Base-by-base conservation (phyloP, 1,140 invertebrate genomes). In the Platorchestia sp. region DNA sequence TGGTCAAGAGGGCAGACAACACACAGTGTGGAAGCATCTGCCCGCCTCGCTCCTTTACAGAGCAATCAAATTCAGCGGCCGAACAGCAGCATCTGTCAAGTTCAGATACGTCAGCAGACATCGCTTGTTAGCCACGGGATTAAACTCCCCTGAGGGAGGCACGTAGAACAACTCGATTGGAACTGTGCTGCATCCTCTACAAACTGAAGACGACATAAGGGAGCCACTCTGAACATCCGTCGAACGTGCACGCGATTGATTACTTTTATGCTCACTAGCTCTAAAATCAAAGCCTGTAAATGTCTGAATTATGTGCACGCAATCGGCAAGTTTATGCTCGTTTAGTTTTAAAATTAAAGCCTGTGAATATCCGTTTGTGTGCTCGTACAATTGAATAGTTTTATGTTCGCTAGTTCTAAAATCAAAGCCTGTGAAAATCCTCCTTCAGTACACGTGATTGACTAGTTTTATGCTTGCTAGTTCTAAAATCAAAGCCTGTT, bases 81-180 rank as follows among this genome's bases (percentile, higher is more conserved):
- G 87, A 89, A 89, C 41, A 89, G 41, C 87, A 89, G 87, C 87
- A 44, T 89, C 87, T 89, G 87, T 89, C 87, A 89, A 44, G 87
- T 89, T 41, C 87, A 89, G 87, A 27, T 16, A 10, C 14, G 87
- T 44, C 87, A 42, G 87, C 87, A 89, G 87, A 89, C 87, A 44
- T 89, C 7, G 87, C 41, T 14, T 89, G 87, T 89, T 43, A 41
- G 41, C 10, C 41, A 42, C 43, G 43, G 87, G 87, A 89, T 89
- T 44, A 89, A 89, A 89, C 87, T 44, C 87, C 43, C 14, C 87
- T 44, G 1, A 75, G 59, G 27, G 27, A 75, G 59, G 59, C 59
- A 75, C 59, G 59, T 75, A 22, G 14, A 75, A 27, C 59, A 75
- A 75, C 59, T 75, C 59, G 59, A 75, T 75, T 75, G 59, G 59